A percentile compares a stretch with the other conserved stretches of the same genome.
Evolutionary conservation across 2,797 vertebrate genomes (phyloP).

Genomic region (Crax fasciolata): DNA sequence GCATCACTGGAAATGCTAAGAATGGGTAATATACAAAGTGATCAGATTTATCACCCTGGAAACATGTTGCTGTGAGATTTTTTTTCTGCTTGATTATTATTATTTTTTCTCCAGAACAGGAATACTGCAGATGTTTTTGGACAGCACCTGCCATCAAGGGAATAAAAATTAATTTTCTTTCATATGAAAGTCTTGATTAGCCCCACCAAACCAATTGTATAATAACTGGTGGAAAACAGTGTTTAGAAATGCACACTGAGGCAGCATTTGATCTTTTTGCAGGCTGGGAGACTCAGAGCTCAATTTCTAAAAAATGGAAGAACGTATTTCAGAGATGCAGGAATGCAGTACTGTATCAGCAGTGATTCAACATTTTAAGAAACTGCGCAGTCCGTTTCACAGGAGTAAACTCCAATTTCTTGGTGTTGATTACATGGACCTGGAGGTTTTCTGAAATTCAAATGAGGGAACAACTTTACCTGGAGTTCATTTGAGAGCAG

Average conservation of each 20-base stretch:
- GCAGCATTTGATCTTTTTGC: background rate
- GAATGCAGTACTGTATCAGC: background rate
- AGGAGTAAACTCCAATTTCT: background rate
- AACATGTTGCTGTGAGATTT: background rate
- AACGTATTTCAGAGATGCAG: background rate
- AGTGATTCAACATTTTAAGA: background rate
- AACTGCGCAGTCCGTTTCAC: background rate
- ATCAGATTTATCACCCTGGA: background rate
- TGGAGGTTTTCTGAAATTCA: background rate
- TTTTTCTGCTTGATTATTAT: background rate
- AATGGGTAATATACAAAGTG: background rate
- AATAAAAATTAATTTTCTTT: background rate
- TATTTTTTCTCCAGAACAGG: background rate
- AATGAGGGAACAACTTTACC: background rate
- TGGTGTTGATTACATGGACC: background rate
- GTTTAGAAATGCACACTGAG: background rate
- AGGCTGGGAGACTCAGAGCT: background rate
- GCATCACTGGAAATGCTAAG: background rate
- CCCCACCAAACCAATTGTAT: rapidly evolving
- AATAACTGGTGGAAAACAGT: background rate
- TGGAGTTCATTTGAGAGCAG: background rate
- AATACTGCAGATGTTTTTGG: background rate
- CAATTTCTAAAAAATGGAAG: background rate
- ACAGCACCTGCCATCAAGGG: background rate
- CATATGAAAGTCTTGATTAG: background rate